Evolutionary conservation across 2,113 vertebrate genomes (phyloP).

Genomic region (Archilochus colubris): DNA sequence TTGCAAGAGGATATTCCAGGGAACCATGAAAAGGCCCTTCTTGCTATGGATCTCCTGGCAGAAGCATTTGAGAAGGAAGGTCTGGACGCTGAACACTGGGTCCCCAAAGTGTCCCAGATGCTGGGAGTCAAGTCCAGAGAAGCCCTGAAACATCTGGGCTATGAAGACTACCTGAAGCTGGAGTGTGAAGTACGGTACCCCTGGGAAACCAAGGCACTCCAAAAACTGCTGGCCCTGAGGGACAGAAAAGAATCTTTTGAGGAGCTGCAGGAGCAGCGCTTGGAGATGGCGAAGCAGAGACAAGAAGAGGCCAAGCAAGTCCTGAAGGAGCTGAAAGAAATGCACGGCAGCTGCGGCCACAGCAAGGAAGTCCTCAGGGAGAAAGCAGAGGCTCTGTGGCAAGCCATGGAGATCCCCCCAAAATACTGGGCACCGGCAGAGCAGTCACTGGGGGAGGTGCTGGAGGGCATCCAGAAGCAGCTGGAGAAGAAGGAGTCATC

Average conservation of each 20-base stretch:
- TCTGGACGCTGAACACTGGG: conserved; percentile 26
- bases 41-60: neutral
- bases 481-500: neutral
- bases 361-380: neutral
- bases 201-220: conserved; percentile 28
- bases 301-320: neutral
- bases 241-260: neutral
- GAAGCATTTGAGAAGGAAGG: conserved; percentile 15
- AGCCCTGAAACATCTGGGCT: conserved; percentile 24
- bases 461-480: conserved; percentile 22
- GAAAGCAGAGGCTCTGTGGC: conserved; percentile 32
- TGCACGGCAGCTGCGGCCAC: neutral
- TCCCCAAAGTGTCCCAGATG: neutral
- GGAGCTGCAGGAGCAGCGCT: neutral
- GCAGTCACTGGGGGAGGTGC: neutral
- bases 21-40: neutral
- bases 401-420: conserved; percentile 16
- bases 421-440: neutral
- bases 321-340: neutral
- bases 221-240: neutral
- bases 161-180: conserved; percentile 40
- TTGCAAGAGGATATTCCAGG: rapidly evolving
- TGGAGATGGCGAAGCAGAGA: neutral
- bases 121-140: conserved; percentile 5
- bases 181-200: neutral